A percentile compares a stretch with the other conserved stretches of the same genome.
Evolutionary conservation across 2,888 invertebrate species (phyloP).

Genomic region (Corbicula japonica): DNA sequence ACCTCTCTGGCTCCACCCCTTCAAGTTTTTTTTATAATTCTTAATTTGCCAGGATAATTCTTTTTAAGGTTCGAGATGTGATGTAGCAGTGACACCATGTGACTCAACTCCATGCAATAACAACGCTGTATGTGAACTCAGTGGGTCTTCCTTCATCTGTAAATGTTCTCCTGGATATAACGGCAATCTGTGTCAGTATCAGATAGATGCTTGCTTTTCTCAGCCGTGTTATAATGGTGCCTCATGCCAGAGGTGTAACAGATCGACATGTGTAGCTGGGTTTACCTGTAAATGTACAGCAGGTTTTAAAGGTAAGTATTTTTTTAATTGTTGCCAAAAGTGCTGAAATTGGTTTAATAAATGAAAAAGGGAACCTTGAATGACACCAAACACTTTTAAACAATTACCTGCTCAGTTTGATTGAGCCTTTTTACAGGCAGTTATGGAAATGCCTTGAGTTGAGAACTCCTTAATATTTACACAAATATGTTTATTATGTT

Average conservation of each 20-base stretch:
- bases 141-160: conserved; percentile 90
- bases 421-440: too few relatives aligned
- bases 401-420: too few relatives aligned
- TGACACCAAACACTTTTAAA: too few relatives aligned
- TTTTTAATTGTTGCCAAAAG: too few relatives aligned
- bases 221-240: conserved; percentile 97
- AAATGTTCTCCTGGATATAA: conserved; percentile 97
- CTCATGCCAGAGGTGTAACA: conserved; percentile 90
- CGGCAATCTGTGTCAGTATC: conserved; percentile 96
- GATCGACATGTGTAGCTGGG: conserved; percentile 31
- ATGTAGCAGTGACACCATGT: conserved; percentile 74
- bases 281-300: conserved; percentile 48
- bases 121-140: conserved; percentile 65
- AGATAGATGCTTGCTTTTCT: conserved; percentile 99
- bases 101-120: conserved; percentile 79
- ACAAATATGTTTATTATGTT: too few relatives aligned
- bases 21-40: too few relatives aligned
- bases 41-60: too few relatives aligned
- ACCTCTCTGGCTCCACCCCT: too few relatives aligned
- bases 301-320: conserved; percentile 57
- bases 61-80: conserved; percentile 75
- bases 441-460: too few relatives aligned
- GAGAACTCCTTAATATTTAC: too few relatives aligned
- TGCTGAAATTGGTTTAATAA: too few relatives aligned
- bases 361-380: too few relatives aligned